Conservation (phyloP, 2,888 invertebrate species). For the Panzeria rudis region DNA sequence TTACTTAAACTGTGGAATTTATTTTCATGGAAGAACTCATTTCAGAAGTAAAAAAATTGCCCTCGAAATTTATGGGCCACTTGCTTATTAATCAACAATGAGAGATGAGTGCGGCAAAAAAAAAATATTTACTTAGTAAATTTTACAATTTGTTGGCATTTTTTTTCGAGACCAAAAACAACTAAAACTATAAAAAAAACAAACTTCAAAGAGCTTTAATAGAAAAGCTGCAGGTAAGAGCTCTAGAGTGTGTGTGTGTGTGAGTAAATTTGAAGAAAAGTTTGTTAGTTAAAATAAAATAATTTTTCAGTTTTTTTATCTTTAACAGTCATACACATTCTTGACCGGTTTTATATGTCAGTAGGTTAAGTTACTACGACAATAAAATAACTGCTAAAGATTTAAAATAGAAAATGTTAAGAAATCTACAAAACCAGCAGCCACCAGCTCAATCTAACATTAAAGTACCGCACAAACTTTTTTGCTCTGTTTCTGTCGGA, state of each 20-base stretch:
- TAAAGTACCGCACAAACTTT: no score
- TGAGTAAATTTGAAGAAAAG: neutral
- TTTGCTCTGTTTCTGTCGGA: no score
- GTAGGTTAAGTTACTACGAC: constrained; percentile 27
- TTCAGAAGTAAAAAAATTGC: neutral
- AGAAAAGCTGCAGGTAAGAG: neutral
- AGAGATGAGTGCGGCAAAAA: constrained; percentile 3
- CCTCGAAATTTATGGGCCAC: constrained; percentile 47
- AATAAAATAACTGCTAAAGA: neutral
- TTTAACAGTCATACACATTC: neutral
- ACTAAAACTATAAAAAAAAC: constrained; percentile 13
- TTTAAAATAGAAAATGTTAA: neutral
- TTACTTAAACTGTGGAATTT: constrained; percentile 23
- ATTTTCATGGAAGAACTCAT: constrained; percentile 13
- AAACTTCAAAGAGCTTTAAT: constrained; percentile 30
- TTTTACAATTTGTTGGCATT: constrained; percentile 25
- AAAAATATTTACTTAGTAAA: constrained; percentile 2
- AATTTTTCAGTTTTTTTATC: neutral
- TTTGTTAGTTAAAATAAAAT: constrained; percentile 4
- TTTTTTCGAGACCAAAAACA: constrained; percentile 2
- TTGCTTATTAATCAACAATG: constrained; percentile 54
- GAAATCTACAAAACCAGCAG: no score
- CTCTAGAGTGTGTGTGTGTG: neutral
- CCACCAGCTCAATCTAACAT: neutral
- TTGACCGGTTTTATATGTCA: constrained; percentile 33